A percentile compares a stretch with the other conserved stretches of the same genome.
Evolutionary conservation across 2,113 vertebrate species (phyloP).

Genomic region (Pseudopipra pipra): DNA sequence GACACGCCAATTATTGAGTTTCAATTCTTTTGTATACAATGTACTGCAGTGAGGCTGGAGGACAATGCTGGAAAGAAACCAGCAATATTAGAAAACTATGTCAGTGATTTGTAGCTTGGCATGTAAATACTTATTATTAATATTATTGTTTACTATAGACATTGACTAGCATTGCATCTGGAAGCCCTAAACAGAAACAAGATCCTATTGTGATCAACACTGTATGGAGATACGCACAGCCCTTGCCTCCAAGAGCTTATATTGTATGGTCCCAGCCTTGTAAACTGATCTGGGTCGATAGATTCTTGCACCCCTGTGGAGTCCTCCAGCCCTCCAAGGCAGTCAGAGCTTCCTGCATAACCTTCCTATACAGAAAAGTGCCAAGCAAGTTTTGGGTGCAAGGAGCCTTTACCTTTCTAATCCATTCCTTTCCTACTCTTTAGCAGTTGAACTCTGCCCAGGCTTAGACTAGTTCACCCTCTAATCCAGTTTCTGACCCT

Average conservation of each 20-base stretch:
- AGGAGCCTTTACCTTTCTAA: neutral
- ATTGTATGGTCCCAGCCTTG: constrained; percentile 24
- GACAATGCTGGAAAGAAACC: constrained; percentile 69
- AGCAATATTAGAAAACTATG: constrained; percentile 58
- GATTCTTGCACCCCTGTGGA: neutral
- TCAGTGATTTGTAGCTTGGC: constrained; percentile 53
- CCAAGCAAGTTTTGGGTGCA: neutral
- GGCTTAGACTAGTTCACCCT: neutral
- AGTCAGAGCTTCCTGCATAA: neutral
- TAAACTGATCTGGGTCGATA: constrained; percentile 7
- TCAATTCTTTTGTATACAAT: constrained; percentile 64
- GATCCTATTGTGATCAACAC: constrained; percentile 34
- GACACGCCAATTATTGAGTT: constrained; percentile 33
- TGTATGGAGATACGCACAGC: constrained; percentile 39
- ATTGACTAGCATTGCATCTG: constrained; percentile 55
- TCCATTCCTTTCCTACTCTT: neutral
- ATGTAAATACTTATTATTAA: constrained; percentile 59
- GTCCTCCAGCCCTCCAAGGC: neutral
- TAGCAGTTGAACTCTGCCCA: neutral
- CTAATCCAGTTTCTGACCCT: neutral
- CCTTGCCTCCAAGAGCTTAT: constrained; percentile 29
- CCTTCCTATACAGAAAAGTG: neutral
- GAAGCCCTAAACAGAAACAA: constrained; percentile 58
- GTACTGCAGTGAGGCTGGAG: constrained; percentile 12
- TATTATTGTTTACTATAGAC: constrained; percentile 63